Percentiles rank a stretch among this genome's conserved stretches.
Conservation (phyloP, 2,113 vertebrate genomes). For the Oenanthe oenanthe region DNA sequence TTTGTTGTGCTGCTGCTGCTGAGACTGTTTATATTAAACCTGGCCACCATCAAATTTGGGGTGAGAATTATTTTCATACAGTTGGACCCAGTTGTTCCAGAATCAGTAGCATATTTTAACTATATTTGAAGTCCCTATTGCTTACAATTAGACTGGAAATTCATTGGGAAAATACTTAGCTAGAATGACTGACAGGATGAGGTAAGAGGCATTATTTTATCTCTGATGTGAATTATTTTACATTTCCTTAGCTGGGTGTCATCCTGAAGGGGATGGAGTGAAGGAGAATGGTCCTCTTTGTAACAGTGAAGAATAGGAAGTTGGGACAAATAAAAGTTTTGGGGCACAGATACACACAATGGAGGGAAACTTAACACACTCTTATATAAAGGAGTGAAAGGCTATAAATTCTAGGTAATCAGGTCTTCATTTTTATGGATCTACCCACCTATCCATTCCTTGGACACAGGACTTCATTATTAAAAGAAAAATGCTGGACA, state of each 20-base stretch:
- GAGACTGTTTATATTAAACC: not conserved
- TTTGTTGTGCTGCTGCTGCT: not conserved
- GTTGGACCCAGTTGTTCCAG: not conserved
- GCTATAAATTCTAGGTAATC: not conserved
- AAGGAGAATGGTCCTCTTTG: not conserved
- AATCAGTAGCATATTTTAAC: not conserved
- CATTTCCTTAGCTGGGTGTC: not conserved
- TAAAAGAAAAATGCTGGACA: slow-evolving; percentile 1
- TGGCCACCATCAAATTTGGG: not conserved
- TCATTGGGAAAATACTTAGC: not conserved
- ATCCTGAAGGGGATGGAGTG: not conserved
- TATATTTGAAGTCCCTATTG: not conserved
- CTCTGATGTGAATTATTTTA: not conserved
- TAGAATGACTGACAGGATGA: not conserved
- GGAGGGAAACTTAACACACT: not conserved
- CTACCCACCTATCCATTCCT: not conserved
- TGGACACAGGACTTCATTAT: not conserved
- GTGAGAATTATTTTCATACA: not conserved
- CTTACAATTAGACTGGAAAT: not conserved
- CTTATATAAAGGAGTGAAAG: not conserved
- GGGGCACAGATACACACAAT: not conserved
- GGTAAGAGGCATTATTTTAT: not conserved
- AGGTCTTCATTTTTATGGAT: not conserved
- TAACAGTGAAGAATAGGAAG: not conserved
- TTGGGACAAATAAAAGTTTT: slow-evolving; percentile 24